Percentiles rank a stretch among this genome's conserved stretches.
These are phyloP conservation scores for Pentamera pediparva DNA, from an alignment of 53 echinoderm and acorn worm species.

Conservation along the genomic window DNA sequence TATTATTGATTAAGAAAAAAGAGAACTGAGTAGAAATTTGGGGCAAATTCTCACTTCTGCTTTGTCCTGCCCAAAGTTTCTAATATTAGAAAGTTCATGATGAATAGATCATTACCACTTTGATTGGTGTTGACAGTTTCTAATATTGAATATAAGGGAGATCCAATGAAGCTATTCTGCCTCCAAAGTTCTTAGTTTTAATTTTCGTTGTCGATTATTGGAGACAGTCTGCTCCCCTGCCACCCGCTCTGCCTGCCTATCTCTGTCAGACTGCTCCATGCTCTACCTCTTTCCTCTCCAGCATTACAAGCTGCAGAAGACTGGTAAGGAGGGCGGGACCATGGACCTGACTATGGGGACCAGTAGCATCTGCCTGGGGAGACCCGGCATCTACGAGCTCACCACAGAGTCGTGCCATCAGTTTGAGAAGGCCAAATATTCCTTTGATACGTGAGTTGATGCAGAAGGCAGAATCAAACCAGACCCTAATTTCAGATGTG, in stretches of 20 bases:
- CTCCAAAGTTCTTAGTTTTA: too few relatives aligned
- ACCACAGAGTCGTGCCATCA: conserved; percentile 80
- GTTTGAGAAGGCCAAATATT: conserved; percentile 75
- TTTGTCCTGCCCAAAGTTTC: too few relatives aligned
- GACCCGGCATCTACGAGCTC: conserved; percentile 69
- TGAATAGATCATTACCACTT: too few relatives aligned
- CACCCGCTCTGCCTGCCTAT: background rate
- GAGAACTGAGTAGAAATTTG: too few relatives aligned
- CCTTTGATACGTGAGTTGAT: conserved; percentile 81
- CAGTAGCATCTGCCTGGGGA: conserved; percentile 78
- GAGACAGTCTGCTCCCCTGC: background rate
- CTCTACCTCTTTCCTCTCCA: background rate
- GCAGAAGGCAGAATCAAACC: background rate
- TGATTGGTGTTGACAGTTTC: too few relatives aligned
- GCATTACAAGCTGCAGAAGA: conserved; percentile 51
- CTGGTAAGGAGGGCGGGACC: conserved; percentile 41
- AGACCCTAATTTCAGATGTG: too few relatives aligned
- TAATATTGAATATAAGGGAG: too few relatives aligned
- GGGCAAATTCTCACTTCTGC: too few relatives aligned
- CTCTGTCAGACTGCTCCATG: background rate
- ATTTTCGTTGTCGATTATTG: too few relatives aligned
- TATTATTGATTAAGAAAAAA: too few relatives aligned
- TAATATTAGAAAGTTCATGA: too few relatives aligned
- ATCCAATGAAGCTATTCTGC: too few relatives aligned
- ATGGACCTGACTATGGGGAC: conserved; percentile 61